phyloP scores from a whole-genome alignment of 2,797 vertebrate genomes.

The Nyctibius grandis region DNA sequence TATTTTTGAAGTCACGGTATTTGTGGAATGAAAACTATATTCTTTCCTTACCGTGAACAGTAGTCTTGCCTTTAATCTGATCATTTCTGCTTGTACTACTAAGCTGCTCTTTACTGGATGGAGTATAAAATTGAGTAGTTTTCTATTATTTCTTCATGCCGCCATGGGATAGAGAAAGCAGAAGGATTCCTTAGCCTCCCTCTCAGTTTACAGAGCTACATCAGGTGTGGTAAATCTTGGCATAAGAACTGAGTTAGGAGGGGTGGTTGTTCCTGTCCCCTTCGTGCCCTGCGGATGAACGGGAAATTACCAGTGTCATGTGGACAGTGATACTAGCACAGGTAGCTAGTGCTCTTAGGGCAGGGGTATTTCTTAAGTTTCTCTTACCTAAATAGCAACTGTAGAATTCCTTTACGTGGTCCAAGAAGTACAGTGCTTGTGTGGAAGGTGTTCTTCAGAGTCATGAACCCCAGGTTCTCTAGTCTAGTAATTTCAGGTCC shows the following conservation, averaged over 20 bases:
- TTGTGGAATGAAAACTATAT: neutral
- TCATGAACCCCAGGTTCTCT: neutral
- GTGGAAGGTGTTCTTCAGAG: neutral
- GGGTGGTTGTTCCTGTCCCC: neutral
- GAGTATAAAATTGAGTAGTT: neutral
- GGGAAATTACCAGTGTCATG: neutral
- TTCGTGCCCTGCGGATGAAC: neutral
- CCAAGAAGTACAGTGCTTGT: neutral
- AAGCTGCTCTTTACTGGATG: neutral
- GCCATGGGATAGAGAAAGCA: neutral
- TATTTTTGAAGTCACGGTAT: neutral
- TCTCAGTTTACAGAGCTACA: neutral
- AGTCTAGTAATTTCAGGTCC: neutral
- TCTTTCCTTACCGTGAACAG: rapidly evolving
- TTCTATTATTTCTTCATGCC: neutral
- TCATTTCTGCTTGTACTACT: neutral
- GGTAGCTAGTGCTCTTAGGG: neutral
- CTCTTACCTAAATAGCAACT: neutral
- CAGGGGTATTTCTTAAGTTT: neutral
- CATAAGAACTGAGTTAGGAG: neutral
- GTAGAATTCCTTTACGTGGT: neutral
- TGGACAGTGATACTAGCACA: neutral
- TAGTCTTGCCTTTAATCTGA: neutral
- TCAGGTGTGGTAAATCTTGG: neutral
- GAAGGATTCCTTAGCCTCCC: neutral